Conservation (phyloP, 1,140 invertebrate genomes). For the Drosophila ohnishii region DNA sequence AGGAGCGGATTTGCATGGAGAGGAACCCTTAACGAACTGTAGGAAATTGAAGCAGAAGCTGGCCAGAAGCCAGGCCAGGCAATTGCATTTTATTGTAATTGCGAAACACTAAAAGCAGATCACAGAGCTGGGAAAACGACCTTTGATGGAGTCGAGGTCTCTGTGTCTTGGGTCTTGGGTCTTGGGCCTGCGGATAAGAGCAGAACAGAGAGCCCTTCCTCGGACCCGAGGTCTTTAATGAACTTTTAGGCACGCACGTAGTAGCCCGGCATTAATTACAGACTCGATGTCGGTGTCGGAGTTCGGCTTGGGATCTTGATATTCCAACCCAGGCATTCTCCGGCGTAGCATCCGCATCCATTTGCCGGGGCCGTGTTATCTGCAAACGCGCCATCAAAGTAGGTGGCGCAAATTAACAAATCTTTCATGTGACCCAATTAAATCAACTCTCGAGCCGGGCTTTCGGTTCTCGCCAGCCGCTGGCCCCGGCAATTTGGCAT, state of each 20-base stretch:
- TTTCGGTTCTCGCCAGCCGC: conserved; percentile 22
- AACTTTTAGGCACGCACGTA: conserved; percentile 77
- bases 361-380: conserved; percentile 44
- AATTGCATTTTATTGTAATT: conserved; percentile 76
- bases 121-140: conserved; percentile 54
- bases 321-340: conserved; percentile 44
- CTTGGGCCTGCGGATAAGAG: conserved; percentile 52
- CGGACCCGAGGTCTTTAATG: conserved; percentile 57
- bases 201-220: conserved; percentile 3
- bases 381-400: conserved; percentile 75
- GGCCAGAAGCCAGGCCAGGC: conserved; percentile 46
- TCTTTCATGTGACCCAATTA: conserved; percentile 80
- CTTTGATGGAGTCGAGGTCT: conserved; percentile 55
- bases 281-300: conserved; percentile 15
- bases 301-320: conserved; percentile 28
- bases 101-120: conserved; percentile 35
- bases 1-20: conserved; percentile 69
- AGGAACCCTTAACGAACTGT: conserved; percentile 65
- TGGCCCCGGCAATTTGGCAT: conserved; percentile 71
- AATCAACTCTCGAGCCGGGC: conserved; percentile 58
- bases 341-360: conserved; percentile 35
- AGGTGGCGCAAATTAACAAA: conserved; percentile 80
- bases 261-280: conserved; percentile 66
- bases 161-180: background rate
- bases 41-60: conserved; percentile 53